Conservation (phyloP, 2,113 vertebrate species). For the Oreochromis tanganicae region DNA sequence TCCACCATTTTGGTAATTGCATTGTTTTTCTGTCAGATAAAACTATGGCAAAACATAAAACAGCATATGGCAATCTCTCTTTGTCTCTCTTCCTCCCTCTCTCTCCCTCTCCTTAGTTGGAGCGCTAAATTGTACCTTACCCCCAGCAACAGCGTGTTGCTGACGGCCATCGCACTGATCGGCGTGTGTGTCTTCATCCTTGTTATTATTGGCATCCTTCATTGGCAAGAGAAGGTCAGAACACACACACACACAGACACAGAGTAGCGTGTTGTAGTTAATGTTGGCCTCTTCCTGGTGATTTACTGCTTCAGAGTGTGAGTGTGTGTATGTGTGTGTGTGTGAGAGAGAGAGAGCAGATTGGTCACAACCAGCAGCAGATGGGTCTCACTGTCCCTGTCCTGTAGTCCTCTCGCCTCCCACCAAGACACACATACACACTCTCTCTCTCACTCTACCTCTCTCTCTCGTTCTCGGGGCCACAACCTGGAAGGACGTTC, state of each 20-base stretch:
- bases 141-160: constrained; percentile 93
- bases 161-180: constrained; percentile 93
- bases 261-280: neutral
- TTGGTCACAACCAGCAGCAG: constrained; percentile 63
- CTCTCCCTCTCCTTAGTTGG: constrained; percentile 76
- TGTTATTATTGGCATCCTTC: constrained; percentile 92
- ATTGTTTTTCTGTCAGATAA: neutral
- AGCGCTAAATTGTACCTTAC: constrained; percentile 96
- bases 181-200: constrained; percentile 96
- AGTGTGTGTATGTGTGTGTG: neutral
- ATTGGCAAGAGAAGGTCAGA: constrained; percentile 98
- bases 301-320: constrained; percentile 7
- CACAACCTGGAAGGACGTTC: constrained; percentile 50
- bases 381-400: constrained; percentile 56
- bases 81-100: neutral
- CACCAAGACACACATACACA: constrained; percentile 18
- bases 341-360: constrained; percentile 28
- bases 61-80: neutral
- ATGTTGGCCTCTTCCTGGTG: constrained; percentile 2
- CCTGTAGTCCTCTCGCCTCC: constrained; percentile 47
- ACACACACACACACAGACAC: neutral
- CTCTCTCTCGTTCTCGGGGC: neutral
- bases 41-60: neutral
- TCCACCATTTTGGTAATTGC: neutral
- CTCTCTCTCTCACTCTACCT: neutral